Conservation (phyloP, 2,888 invertebrate species). For the Cyclophora albipunctata region DNA sequence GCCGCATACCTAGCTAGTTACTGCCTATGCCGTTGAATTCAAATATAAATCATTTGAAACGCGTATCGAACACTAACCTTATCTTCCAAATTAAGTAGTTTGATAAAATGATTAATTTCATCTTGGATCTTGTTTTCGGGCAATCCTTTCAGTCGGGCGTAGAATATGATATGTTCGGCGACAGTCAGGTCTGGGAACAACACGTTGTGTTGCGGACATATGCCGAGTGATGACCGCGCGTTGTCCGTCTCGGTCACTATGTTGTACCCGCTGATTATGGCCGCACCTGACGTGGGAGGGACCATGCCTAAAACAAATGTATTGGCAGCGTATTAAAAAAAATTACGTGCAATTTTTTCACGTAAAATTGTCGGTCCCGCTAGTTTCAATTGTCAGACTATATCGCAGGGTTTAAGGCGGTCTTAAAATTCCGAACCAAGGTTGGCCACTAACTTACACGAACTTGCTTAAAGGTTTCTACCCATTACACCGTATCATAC, state of each 20-base stretch:
- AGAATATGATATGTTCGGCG: conserved; percentile 88
- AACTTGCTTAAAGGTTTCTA: too few species aligned
- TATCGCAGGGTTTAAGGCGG: too few species aligned
- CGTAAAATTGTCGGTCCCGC: too few species aligned
- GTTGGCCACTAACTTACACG: too few species aligned
- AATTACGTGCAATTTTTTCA: not conserved
- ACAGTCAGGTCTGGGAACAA: conserved; percentile 90
- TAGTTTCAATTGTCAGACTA: too few species aligned
- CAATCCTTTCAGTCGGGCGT: conserved; percentile 82
- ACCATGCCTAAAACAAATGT: conserved; percentile 71
- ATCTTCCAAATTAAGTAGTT: conserved; percentile 78
- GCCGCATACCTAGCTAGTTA: too few species aligned
- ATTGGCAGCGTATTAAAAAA: not conserved
- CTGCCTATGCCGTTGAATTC: too few species aligned
- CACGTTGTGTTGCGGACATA: conserved; percentile 92
- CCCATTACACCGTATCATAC: too few species aligned
- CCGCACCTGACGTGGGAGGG: conserved; percentile 82
- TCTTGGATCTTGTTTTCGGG: conserved; percentile 59
- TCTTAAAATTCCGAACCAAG: too few species aligned
- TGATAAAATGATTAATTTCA: conserved; percentile 81
- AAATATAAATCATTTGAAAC: too few species aligned
- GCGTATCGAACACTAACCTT: conserved; percentile 59
- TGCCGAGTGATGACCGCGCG: conserved; percentile 83
- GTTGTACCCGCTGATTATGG: conserved; percentile 82
- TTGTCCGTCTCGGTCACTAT: conserved; percentile 80